Percentiles rank a stretch among this genome's conserved stretches.
Evolutionary conservation across 2,888 invertebrate species (phyloP).

Genomic region (Melieria crassipennis): DNA sequence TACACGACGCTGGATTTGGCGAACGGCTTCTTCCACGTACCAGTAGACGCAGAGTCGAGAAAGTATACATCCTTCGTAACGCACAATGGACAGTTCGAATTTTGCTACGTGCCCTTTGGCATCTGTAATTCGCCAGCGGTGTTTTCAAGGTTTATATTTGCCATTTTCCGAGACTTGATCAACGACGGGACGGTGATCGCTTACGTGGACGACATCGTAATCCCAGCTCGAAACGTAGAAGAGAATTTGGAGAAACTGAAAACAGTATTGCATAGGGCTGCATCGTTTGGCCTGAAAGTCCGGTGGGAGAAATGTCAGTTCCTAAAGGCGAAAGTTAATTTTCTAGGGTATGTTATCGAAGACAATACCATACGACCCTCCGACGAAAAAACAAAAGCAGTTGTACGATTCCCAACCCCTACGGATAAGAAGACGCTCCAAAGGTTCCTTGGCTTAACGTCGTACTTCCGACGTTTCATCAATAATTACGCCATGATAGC

Average conservation of each 20-base stretch:
- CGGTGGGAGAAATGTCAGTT: conserved; percentile 40
- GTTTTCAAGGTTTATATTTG: conserved; percentile 21
- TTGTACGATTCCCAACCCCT: conserved; percentile 32
- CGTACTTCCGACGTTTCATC: conserved; percentile 35
- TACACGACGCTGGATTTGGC: conserved; percentile 39
- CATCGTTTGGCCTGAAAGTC: conserved; percentile 25
- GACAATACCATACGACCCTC: conserved; percentile 26
- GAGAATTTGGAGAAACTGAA: conserved; percentile 22
- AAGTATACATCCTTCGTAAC: conserved; percentile 48
- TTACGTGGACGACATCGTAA: conserved; percentile 36
- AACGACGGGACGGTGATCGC: conserved; percentile 21
- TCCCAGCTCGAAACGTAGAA: conserved; percentile 31
- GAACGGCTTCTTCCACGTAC: conserved; percentile 42
- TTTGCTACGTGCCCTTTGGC: conserved; percentile 40
- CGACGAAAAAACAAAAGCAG: conserved; percentile 28
- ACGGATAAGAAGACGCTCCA: conserved; percentile 26
- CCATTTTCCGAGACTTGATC: conserved; percentile 22
- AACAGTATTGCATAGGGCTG: conserved; percentile 30
- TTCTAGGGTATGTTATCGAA: conserved; percentile 26
- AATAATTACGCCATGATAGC: conserved; percentile 48
- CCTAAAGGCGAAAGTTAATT: conserved; percentile 28
- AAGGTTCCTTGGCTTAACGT: conserved; percentile 35
- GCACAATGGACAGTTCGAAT: conserved; percentile 40
- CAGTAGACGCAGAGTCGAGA: conserved; percentile 39
- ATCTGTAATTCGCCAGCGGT: conserved; percentile 42